Evolutionary conservation across 2,113 vertebrate species (phyloP), one percentile per base, ranked within the genome.

Genomic region (Otus sunia): DNA sequence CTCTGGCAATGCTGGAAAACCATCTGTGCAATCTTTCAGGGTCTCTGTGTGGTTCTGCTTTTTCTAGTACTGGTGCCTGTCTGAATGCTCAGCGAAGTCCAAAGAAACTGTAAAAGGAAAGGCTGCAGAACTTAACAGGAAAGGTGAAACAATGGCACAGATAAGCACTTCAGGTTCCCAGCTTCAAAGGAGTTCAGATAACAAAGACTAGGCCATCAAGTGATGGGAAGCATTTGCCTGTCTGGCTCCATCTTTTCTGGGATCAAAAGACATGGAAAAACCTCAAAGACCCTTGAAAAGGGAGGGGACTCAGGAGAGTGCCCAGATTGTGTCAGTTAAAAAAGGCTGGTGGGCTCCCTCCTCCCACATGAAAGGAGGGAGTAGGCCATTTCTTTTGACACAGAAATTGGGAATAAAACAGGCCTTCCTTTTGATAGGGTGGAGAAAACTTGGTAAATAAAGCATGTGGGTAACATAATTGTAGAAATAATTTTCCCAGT

Each of bases 111-210:
- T 60, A 45, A 85, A 96, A 90, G 90, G 87, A 95, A 96, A 79
- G 43, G 39, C 81, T 92, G 26, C 20, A 89, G 80, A 79, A 85
- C 53, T 93, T 94, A 82, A 86, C 93, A 93, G 90, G 90, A 96
- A 94, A 93, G 92, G 93, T 96, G 91, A 95, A 63, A 96, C 96
- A 96, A 93, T 86, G 71, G 37, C 49, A 69, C 37, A 92, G 94
- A 93, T 90, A 96, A 96, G 62, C 93, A 22, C 37, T 4, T 82
- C 88, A 96, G 62, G 92, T 95, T 95, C 50, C 39, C 74, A 50
- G 39, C 85, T 95, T 97, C 90, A 97, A 95, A 96, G 71, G 39
- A 68, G 10, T 90, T 88, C 8, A 27, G 63, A 86, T 86, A 96
- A 97, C 92, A 96, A 90, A 92, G 77, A 30, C 64, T 75, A 64